These are phyloP conservation scores for Panzeria rudis DNA, from an alignment of 2,888 invertebrate species.

Conservation along the genomic window DNA sequence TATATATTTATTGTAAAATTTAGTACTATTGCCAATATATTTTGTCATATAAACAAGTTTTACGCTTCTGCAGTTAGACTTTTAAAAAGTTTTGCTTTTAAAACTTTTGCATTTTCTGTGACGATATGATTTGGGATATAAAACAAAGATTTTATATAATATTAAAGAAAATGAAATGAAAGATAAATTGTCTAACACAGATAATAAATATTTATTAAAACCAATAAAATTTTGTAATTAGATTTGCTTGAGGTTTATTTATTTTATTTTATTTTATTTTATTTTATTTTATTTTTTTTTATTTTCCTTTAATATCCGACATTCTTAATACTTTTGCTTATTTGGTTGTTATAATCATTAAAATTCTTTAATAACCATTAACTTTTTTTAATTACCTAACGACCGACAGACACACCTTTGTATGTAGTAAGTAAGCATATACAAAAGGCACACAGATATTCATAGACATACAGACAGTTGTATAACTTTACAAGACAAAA, in stretches of 20 bases:
- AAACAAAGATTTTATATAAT: neutral
- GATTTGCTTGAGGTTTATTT: constrained; percentile 49
- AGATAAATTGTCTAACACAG: neutral
- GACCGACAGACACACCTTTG: constrained; percentile 11
- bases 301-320: neutral
- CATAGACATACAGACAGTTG: neutral
- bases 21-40: no score
- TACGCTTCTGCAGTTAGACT: no score
- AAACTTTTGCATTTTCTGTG: no score
- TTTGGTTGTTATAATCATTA: constrained; percentile 49
- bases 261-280: neutral
- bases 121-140: neutral
- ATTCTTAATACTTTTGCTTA: neutral
- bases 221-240: constrained; percentile 59
- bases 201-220: constrained; percentile 35
- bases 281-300: no score
- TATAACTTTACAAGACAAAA: constrained; percentile 32
- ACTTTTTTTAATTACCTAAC: constrained; percentile 63
- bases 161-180: neutral
- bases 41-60: no score
- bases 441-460: neutral
- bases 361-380: constrained; percentile 65
- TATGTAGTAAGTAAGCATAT: neutral
- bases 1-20: no score
- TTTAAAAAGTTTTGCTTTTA: no score